Evolutionary conservation across 2,797 vertebrate species (phyloP), one percentile per base, ranked within the genome.

Genomic region (Sebastes hopkinsi): DNA sequence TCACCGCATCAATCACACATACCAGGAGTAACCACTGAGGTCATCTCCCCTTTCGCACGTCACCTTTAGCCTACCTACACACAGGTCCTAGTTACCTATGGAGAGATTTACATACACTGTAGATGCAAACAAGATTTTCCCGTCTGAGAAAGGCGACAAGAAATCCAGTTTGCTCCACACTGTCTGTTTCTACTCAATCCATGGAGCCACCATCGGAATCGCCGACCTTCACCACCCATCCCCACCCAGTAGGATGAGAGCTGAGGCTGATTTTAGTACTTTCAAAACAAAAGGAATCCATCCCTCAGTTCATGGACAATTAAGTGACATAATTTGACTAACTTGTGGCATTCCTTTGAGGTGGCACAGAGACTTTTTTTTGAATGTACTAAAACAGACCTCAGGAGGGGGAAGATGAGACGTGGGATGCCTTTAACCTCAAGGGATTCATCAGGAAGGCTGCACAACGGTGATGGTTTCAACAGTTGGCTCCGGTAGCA

Each of bases 181-280:
- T 84, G 89, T 30, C 69, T 67, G 60, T 30, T 77, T 84, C 67
- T 83, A 62, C 72, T 83, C 10, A 55, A 92, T 92, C 92, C 90
- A 92, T 81, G 91, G 93, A 94, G 93, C 94, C 94, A 95, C 94
- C 93, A 85, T 87, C 72, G 94, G 94, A 94, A 95, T 94, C 94
- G 94, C 91, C 87, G 86, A 95, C 94, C 94, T 94, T 94, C n/a
- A 74, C 87, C 92, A 84, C 76, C 87, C 82, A 0, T 23, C 23
- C 75, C 90, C 86, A 77, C 85, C 83, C 34, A 7, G 79, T 55
- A 68, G 87, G 81, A 83, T 69, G 79, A 78, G 83, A 88, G 89
- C 80, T 5, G 4, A 72, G 83, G 20, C 88, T 70, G 38, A 22
- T 81, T 89, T 87, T 75, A 82, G 81, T 83, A 84, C 83, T 92